Evolutionary conservation across 2,888 invertebrate genomes (phyloP).

Genomic region (Molorchus minor): DNA sequence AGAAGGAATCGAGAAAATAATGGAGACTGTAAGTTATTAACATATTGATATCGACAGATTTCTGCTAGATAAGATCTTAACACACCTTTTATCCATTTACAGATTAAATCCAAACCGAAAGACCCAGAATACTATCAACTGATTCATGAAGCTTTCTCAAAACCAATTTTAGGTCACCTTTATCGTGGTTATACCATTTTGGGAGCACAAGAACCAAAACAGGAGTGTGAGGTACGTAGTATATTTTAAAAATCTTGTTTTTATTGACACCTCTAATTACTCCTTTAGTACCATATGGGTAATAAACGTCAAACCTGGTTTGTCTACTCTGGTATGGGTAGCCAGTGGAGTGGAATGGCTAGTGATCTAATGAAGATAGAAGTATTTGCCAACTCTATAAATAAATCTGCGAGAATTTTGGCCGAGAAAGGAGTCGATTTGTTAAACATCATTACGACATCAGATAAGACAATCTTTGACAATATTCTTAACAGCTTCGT

Average conservation of each 20-base stretch:
- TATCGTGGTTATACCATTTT: slow-evolving; percentile 71
- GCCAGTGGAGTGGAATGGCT: slow-evolving; percentile 78
- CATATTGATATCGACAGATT: too few relatives aligned
- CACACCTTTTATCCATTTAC: slow-evolving; percentile 23
- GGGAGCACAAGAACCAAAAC: slow-evolving; percentile 52
- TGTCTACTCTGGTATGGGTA: slow-evolving; percentile 80
- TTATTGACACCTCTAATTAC: background rate
- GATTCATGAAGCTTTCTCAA: slow-evolving; percentile 63
- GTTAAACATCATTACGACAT: slow-evolving; percentile 67
- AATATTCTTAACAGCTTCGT: slow-evolving; percentile 77
- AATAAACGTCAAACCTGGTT: slow-evolving; percentile 70
- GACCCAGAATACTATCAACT: slow-evolving; percentile 66
- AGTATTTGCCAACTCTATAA: slow-evolving; percentile 72
- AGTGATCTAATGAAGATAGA: slow-evolving; percentile 72
- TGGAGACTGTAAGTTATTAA: slow-evolving; percentile 62
- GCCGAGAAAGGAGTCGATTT: slow-evolving; percentile 71
- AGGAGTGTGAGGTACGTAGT: slow-evolving; percentile 57
- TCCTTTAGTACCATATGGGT: slow-evolving; percentile 56
- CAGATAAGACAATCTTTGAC: slow-evolving; percentile 69
- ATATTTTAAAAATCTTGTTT: background rate
- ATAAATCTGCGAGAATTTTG: slow-evolving; percentile 67
- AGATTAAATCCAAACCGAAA: slow-evolving; percentile 66
- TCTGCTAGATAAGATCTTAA: background rate
- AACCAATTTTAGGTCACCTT: slow-evolving; percentile 68
- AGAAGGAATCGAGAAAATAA: slow-evolving; percentile 74